Evolutionary conservation across 23 tunicate species (phyloP).

Genomic region (Phallusia fumigata): DNA sequence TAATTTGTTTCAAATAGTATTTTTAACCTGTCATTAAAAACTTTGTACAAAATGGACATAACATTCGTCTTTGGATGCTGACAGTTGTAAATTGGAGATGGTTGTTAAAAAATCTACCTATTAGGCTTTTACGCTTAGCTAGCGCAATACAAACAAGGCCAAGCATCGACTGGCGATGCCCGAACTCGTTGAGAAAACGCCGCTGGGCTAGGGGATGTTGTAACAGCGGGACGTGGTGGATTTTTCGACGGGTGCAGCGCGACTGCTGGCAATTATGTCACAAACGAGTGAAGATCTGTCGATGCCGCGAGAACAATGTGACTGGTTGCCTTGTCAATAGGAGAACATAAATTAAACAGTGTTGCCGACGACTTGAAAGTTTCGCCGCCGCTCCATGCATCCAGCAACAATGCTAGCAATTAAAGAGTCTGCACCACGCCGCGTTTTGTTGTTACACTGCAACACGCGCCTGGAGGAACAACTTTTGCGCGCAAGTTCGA

Average conservation of each 20-base stretch:
- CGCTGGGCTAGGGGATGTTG: background rate
- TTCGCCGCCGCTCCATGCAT: background rate
- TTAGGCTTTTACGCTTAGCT: too few relatives aligned
- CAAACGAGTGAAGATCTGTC: conserved; percentile 2
- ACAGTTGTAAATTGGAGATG: too few relatives aligned
- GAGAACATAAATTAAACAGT: conserved; percentile 4
- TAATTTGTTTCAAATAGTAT: too few relatives aligned
- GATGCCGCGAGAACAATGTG: background rate
- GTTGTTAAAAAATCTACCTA: too few relatives aligned
- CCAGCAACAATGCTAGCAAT: background rate
- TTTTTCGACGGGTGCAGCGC: background rate
- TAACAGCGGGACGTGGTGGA: background rate
- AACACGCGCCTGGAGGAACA: background rate
- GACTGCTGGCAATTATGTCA: background rate
- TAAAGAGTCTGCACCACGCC: background rate
- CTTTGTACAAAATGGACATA: too few relatives aligned
- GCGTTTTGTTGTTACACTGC: background rate
- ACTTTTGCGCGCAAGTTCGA: too few relatives aligned
- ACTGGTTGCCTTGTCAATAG: background rate
- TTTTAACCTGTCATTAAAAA: too few relatives aligned
- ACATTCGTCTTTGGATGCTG: too few relatives aligned
- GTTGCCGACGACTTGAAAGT: background rate
- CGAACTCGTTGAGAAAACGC: background rate
- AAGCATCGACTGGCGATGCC: too few relatives aligned
- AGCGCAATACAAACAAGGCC: too few relatives aligned